Base-by-base conservation (phyloP, 1,140 invertebrate genomes). In the Zaprionus tsacasi region DNA sequence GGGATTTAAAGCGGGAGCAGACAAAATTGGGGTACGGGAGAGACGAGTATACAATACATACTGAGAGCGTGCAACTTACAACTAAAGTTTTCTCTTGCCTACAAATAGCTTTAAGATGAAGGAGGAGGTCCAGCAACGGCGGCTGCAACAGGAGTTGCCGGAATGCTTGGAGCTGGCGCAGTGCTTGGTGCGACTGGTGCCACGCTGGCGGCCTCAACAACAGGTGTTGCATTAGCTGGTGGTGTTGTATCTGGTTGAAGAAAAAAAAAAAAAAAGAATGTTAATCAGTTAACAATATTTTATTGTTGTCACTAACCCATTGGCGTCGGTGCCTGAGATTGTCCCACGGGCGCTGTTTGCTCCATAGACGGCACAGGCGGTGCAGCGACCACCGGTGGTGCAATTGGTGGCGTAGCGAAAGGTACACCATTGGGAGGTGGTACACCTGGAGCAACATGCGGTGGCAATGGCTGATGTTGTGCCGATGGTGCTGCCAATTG, bases 41-140 rank as follows among this genome's bases (percentile, higher is more conserved):
- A 63, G 56, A 56, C 61, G 67, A 78, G 80, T 67, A 88, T 75
- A 83, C 77, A 83, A 72, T 85, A 85, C 75, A 83, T 88, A 89
- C 74, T 89, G 85, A 88, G 85, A 90, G 85, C 70, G 76, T 85
- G 73, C 70, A 69, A 85, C 78, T 81, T 86, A 90, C 15, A 40
- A 58, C 64, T 88, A 85, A 77, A 63, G 56, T 76, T 65, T 68
- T 70, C 60, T 70, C 48, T 59, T 87, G 70, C 59, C 82, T 79
- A 79, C 56, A 65, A 15, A 58, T 78, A 64, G 56, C 66, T 75
- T 90, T 90, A 90, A 70, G 81, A 70, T 57, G 85, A 77, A 50
- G 85, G 78, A 71, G 78, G 77, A 48, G 70, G 65, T 45, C 38
- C 58, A 50, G 45, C 45, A 25, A 17, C 45, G n/a, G 57, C 61